phyloP scores from a whole-genome alignment of 2,797 vertebrate genomes.

The Acrossocheilus wenchowensis region DNA sequence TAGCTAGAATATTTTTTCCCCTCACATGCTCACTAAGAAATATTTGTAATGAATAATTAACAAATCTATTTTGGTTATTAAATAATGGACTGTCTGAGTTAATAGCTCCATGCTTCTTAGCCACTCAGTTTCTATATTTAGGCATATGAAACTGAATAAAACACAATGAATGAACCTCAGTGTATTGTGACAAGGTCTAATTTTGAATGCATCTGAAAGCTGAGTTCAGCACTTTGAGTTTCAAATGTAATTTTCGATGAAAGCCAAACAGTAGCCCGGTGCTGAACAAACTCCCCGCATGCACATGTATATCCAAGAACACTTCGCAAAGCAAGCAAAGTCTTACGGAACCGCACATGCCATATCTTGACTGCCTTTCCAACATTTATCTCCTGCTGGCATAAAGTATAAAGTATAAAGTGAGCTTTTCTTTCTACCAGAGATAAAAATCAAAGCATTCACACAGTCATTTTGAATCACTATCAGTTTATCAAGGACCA shows the following conservation, averaged over 20 bases:
- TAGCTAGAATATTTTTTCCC: background rate
- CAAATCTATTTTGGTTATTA: constrained; percentile 16
- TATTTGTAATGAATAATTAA: constrained; percentile 31
- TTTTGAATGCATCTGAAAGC: background rate
- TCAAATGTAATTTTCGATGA: constrained; percentile 27
- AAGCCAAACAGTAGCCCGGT: background rate
- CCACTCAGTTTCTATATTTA: background rate
- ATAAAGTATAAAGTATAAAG: too few species aligned
- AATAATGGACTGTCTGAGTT: background rate
- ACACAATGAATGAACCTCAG: background rate
- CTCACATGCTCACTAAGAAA: background rate
- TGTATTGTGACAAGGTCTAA: constrained; percentile 2
- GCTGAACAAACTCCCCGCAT: background rate
- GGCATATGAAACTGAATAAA: background rate
- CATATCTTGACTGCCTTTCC: constrained; percentile 20
- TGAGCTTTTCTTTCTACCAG: background rate
- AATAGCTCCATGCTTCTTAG: background rate
- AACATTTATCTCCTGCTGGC: constrained; percentile 18
- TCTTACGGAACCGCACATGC: background rate
- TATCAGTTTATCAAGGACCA: constrained; percentile 30
- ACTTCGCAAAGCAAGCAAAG: background rate
- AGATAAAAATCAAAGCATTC: constrained; percentile 32
- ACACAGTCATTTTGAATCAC: constrained; percentile 2
- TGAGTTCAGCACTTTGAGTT: constrained; percentile 14
- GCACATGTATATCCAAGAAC: background rate